Evolutionary conservation across 2,113 vertebrate species (phyloP).

Genomic region (Pseudorectes ferrugineus): DNA sequence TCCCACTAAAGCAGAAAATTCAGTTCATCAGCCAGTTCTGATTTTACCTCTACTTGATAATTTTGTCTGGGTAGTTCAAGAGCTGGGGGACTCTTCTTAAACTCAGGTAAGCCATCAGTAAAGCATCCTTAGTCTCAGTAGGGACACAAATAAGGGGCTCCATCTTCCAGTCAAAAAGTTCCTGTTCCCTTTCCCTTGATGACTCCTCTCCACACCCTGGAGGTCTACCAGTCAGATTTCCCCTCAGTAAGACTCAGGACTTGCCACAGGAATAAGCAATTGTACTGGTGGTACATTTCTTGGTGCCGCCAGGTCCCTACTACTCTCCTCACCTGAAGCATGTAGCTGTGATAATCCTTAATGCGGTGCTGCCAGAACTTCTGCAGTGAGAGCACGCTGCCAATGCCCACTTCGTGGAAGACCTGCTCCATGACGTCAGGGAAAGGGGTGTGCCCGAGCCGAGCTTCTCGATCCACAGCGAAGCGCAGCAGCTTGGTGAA

Average conservation of each 20-base stretch:
- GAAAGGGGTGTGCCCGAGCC: slow-evolving; percentile 87
- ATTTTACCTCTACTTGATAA: not conserved
- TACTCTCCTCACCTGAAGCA: slow-evolving; percentile 85
- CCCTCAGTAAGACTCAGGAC: not conserved
- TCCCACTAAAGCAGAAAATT: not conserved
- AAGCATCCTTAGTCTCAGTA: not conserved
- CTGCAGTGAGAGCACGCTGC: slow-evolving; percentile 91
- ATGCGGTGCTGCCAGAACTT: slow-evolving; percentile 98
- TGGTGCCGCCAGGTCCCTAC: rapidly evolving
- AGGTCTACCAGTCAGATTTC: not conserved
- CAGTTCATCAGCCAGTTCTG: not conserved
- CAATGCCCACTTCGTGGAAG: slow-evolving; percentile 94
- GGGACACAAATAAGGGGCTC: not conserved
- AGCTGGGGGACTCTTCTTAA: not conserved
- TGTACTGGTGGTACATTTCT: not conserved
- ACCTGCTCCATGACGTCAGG: slow-evolving; percentile 95
- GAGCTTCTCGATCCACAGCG: slow-evolving; percentile 90
- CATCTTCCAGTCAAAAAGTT: not conserved
- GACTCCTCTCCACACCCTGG: not conserved
- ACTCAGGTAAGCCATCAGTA: not conserved
- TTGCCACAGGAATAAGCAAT: not conserved
- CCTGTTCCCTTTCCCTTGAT: not conserved
- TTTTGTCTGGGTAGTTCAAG: not conserved
- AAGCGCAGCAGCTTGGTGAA: slow-evolving; percentile 88
- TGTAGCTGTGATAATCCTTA: slow-evolving; percentile 96